Base-by-base conservation (phyloP, 2,113 vertebrate species). In the Stictonetta naevosa region DNA sequence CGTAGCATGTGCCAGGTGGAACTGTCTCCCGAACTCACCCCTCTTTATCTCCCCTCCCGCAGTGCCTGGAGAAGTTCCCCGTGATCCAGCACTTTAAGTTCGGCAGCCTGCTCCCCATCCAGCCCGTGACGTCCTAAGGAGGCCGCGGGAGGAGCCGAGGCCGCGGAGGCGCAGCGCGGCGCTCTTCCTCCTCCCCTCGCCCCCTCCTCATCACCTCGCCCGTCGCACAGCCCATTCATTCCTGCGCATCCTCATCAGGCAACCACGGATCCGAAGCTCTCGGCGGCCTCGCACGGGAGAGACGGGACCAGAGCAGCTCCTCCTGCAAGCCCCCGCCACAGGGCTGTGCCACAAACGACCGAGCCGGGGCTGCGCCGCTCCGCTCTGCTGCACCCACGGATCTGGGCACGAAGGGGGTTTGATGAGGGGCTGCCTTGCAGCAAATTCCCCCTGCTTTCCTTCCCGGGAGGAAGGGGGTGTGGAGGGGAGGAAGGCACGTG, bases 21-120 rank as follows among this genome's bases (percentile, higher is more conserved):
- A 89, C 18, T 1, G 31, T 91, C 80, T 87, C 86, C 95, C 96
- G 67, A 91, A 72, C 81, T 92, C 52, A 84, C 81, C 84, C 8
- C 72, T 92, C 81, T 90, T n/a, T 94, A 40, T 93, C 78, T 96
- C 42, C 31, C 20, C 90, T 91, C 64, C 60, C 76, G 11, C 97
- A 99, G 99, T 99, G 99, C 98, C 97, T 99, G 98, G 99, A 99
- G 97, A 99, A 99, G 98, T 99, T 99, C 93, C 99, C 99, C 0
- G 99, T 99, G 96, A 99, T 99, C 98, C 99, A 99, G 96, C 99
- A 99, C 98, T 99, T 99, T 97, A 99, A 99, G 95, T 99, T 99
- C 3, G 99, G 99, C 91, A 99, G 99, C 97, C 98, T 99, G 96
- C 98, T 99, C 92, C 98, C 99, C 96, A 99, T 99, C 98, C 98